Evolutionary conservation across 2,113 vertebrate species (phyloP).

Genomic region (Tricholaema leucomelas): DNA sequence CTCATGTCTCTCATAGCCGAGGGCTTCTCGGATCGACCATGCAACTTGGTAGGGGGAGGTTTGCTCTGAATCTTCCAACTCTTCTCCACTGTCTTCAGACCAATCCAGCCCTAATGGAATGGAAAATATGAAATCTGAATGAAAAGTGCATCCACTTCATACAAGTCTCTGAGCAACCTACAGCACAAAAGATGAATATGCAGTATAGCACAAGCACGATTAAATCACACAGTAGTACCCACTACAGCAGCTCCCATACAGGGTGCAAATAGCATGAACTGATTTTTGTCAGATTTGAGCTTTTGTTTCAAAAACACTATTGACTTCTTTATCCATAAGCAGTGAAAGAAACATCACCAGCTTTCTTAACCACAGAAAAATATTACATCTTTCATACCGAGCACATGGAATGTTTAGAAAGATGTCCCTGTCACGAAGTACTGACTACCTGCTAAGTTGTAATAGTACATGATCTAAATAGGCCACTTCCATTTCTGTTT

Average conservation of each 20-base stretch:
- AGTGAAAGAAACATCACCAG: not conserved
- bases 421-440: not conserved
- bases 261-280: not conserved
- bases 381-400: not conserved
- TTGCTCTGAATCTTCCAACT: constrained; percentile 85
- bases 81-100: constrained; percentile 97
- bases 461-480: constrained; percentile 4
- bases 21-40: constrained; percentile 85
- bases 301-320: not conserved
- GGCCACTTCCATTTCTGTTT: not conserved
- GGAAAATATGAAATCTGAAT: not conserved
- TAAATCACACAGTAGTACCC: not conserved
- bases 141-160: not conserved
- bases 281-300: not conserved
- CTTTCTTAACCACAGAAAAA: not conserved
- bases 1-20: constrained; percentile 77
- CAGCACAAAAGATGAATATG: not conserved
- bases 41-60: constrained; percentile 84
- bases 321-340: not conserved
- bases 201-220: not conserved
- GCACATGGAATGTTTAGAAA: not conserved
- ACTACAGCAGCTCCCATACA: not conserved
- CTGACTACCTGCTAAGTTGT: not conserved
- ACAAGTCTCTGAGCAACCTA: not conserved
- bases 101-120: constrained; percentile 89